These are phyloP conservation scores for Drosophila acutilabella DNA, from an alignment of 2,888 invertebrate species.

Conservation along the genomic window DNA sequence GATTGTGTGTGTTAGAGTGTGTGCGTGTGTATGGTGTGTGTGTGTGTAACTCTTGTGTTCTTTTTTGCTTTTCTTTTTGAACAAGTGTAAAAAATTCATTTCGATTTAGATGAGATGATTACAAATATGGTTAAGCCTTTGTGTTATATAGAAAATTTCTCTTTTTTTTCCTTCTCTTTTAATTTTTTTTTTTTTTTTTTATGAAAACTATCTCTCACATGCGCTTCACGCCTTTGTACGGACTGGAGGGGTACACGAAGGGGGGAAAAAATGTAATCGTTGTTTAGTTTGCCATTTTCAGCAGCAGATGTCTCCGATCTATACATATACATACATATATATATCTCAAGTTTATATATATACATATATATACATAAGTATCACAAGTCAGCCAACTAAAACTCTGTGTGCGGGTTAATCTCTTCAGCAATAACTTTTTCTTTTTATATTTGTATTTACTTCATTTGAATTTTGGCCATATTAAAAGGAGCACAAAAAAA, in stretches of 20 bases:
- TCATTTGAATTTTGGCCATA: conserved; percentile 51
- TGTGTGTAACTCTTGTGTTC: conserved; percentile 32
- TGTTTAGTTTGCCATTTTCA: conserved; percentile 61
- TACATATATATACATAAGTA: conserved; percentile 38
- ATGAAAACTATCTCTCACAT: conserved; percentile 65
- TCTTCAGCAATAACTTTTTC: conserved; percentile 74
- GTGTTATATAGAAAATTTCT: conserved; percentile 73
- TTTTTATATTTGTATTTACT: conserved; percentile 30
- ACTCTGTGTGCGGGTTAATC: conserved; percentile 82
- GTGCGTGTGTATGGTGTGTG: conserved; percentile 17
- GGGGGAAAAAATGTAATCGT: conserved; percentile 38
- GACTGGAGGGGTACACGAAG: conserved; percentile 6
- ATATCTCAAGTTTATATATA: conserved; percentile 35
- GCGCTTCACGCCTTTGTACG: conserved; percentile 45
- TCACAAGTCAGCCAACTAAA: conserved; percentile 73
- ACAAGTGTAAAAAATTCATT: conserved; percentile 76
- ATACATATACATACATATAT: conserved; percentile 40
- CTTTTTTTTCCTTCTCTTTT: background rate
- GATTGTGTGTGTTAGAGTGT: conserved; percentile 15
- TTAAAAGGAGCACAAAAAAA: conserved; percentile 30
- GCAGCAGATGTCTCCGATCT: conserved; percentile 50
- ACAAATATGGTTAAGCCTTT: conserved; percentile 85
- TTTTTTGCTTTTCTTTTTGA: conserved; percentile 46
- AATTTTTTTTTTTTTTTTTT: conserved; percentile 21
- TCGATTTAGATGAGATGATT: conserved; percentile 85